Conservation (phyloP, 2,888 invertebrate genomes). For the Graphium colonna region DNA sequence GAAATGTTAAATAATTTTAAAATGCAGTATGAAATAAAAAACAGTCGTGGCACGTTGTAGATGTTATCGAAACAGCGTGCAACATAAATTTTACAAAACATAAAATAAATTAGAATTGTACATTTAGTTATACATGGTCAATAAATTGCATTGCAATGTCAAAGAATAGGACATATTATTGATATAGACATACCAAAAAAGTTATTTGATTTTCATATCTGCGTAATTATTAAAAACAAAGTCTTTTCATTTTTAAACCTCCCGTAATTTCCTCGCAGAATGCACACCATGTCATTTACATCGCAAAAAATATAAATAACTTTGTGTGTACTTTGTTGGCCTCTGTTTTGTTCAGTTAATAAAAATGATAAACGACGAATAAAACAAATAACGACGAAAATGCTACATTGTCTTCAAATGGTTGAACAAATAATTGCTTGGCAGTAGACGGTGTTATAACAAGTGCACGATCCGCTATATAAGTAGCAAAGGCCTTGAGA, state of each 20-base stretch:
- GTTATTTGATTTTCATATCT: no score
- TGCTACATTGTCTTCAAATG: not conserved
- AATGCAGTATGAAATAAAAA: not conserved
- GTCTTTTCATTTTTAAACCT: no score
- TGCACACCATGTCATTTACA: no score
- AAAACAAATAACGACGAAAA: slow-evolving; percentile 3
- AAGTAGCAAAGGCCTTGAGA: slow-evolving; percentile 12
- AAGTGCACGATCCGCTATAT: slow-evolving; percentile 19
- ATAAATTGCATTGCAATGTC: no score
- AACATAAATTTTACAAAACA: not conserved
- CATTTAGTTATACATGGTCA: not conserved
- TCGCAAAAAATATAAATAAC: not conserved
- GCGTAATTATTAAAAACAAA: no score
- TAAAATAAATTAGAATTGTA: not conserved
- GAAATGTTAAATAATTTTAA: no score
- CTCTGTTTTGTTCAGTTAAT: not conserved
- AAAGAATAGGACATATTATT: no score
- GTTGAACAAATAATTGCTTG: slow-evolving; percentile 13
- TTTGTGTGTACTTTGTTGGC: not conserved
- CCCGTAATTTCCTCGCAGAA: no score
- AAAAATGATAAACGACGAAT: not conserved
- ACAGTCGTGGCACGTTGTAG: not conserved
- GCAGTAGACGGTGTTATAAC: slow-evolving; percentile 18
- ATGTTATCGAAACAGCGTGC: not conserved
- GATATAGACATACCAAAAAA: no score